Evolutionary conservation across 2,888 invertebrate genomes (phyloP).

Genomic region (Chymomyza procnemis): DNA sequence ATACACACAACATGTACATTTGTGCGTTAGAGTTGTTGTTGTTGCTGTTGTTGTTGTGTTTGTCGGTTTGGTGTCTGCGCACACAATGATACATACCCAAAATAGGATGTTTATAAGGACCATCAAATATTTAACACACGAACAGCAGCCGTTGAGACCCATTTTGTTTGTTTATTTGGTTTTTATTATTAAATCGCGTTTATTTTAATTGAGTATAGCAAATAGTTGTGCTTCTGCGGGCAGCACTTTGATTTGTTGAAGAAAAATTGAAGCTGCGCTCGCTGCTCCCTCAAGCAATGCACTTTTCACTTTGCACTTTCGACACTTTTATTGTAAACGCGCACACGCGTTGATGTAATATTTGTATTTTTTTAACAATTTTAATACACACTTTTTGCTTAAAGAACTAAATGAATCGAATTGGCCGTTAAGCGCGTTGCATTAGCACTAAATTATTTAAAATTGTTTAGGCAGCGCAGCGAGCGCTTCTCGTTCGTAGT

Average conservation of each 20-base stretch:
- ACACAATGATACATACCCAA: constrained; percentile 72
- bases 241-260: constrained; percentile 26
- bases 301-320: constrained; percentile 25
- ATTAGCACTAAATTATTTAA: constrained; percentile 43
- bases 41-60: constrained; percentile 32
- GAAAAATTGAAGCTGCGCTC: constrained; percentile 40
- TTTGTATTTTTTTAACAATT: constrained; percentile 5
- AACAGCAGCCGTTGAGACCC: constrained; percentile 78
- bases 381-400: constrained; percentile 21
- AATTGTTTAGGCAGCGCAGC: constrained; percentile 24
- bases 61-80: constrained; percentile 17
- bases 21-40: constrained; percentile 52
- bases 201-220: background rate
- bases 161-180: too few relatives aligned
- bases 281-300: constrained; percentile 34
- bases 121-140: constrained; percentile 77
- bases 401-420: constrained; percentile 26
- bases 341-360: constrained; percentile 1
- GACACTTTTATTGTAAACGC: constrained; percentile 11
- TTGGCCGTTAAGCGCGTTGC: constrained; percentile 51
- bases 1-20: constrained; percentile 14
- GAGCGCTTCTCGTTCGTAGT: background rate
- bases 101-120: constrained; percentile 77
- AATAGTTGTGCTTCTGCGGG: constrained; percentile 19
- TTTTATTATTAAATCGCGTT: background rate